Base-by-base conservation (phyloP, 1,140 invertebrate species). In the Epicauta chinensis region DNA sequence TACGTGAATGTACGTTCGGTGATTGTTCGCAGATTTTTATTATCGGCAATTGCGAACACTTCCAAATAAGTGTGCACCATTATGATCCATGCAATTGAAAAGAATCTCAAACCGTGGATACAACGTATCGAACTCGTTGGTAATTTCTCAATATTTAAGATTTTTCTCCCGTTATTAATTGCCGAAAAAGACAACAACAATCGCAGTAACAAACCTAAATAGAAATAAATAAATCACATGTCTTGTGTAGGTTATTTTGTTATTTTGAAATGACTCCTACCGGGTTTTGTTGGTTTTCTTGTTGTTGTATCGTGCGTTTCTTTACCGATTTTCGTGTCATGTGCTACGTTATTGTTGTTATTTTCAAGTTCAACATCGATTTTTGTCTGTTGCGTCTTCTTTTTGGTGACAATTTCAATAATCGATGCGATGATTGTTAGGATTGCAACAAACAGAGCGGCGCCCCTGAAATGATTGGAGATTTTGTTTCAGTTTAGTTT, bases 51-150 rank as follows among this genome's bases (percentile, higher is more conserved):
- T 42, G 81, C 80, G 71, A 87, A 90, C 32, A 89, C 79, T 62
- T 88, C 82, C 12, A 90, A 73, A 69, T 90, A 91, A 0, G 89
- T 89, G 67, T 96, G 92, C 3, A 93, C 91, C 77, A 94, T 79
- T 53, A 95, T 88, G n/a, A 94, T 90, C 92, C 92, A 95, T 1
- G 83, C 77, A 49, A 94, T 81, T 6, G 87, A 91, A 51, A 94
- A 73, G 36, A 93, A 91, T 39, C 89, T 75, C 34, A 93, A 73
- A 1, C 89, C 89, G 60, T 92, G 88, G n/a, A 92, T 72, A 62
- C 85, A 89, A 38, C 81, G 81, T 1, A 90, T 77, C 16, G 81
- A 82, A 29, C 84, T 81, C 55, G 82, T 68, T 0, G 76, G 70
- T 16, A 77, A 69, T 0, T 68, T 71, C 31, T 81, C 77, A 2